phyloP scores from a whole-genome alignment of 1,140 invertebrate species.

The Drosophila elegans region DNA sequence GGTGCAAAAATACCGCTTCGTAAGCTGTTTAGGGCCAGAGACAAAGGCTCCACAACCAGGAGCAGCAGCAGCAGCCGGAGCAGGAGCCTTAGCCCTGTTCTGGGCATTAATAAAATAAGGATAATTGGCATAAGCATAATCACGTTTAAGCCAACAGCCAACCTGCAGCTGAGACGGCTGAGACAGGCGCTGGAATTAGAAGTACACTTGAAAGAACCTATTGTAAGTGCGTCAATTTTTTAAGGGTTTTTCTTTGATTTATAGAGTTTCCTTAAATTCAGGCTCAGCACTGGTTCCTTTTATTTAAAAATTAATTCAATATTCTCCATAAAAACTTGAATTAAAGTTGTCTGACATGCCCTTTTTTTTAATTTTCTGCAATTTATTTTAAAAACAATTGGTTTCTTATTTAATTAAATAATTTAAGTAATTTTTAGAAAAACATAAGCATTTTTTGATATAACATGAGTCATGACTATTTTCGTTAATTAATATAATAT shows the following conservation, averaged over 20 bases:
- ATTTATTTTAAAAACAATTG: too few relatives aligned
- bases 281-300: too few relatives aligned
- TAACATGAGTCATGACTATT: too few relatives aligned
- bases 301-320: too few relatives aligned
- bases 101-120: conserved; percentile 81
- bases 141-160: conserved; percentile 79
- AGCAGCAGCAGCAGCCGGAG: neutral
- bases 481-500: too few relatives aligned
- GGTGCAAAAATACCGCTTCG: conserved; percentile 72
- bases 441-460: too few relatives aligned
- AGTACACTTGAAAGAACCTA: conserved; percentile 14
- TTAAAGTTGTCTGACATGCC: too few relatives aligned
- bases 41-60: conserved; percentile 40
- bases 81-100: conserved; percentile 8
- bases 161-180: conserved; percentile 63
- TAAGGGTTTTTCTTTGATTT: neutral
- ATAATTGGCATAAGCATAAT: conserved; percentile 84
- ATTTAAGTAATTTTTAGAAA: too few relatives aligned
- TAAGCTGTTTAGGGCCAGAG: conserved; percentile 62
- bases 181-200: conserved; percentile 39
- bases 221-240: neutral
- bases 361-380: too few relatives aligned
- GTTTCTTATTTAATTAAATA: too few relatives aligned
- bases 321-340: too few relatives aligned
- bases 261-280: too few relatives aligned